Evolutionary conservation across 2,797 vertebrate genomes (phyloP).

Genomic region (Rachycentron canadum): DNA sequence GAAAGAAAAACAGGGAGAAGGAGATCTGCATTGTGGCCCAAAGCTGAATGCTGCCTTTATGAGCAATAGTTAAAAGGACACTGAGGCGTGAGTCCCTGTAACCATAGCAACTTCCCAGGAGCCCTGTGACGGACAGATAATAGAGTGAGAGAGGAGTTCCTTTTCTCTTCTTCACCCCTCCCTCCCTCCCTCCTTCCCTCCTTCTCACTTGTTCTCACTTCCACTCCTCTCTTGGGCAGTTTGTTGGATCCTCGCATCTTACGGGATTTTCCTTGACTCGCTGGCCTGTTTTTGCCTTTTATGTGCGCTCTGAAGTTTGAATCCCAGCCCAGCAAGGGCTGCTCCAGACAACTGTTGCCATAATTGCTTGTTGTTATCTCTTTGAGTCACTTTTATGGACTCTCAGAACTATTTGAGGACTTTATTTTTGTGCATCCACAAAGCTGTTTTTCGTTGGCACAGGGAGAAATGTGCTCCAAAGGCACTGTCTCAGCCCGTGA

Average conservation of each 20-base stretch:
- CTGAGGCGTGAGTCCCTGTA: conserved; percentile 84
- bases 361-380: conserved; percentile 66
- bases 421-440: conserved; percentile 68
- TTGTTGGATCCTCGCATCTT: conserved; percentile 77
- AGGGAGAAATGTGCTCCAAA: conserved; percentile 84
- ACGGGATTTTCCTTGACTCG: conserved; percentile 70
- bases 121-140: conserved; percentile 85
- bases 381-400: conserved; percentile 76
- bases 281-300: conserved; percentile 52
- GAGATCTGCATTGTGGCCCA: conserved; percentile 78
- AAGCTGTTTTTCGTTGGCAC: conserved; percentile 62
- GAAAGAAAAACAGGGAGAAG: conserved; percentile 28
- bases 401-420: conserved; percentile 66
- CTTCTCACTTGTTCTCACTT: conserved; percentile 78
- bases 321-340: conserved; percentile 50
- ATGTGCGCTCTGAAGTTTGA: conserved; percentile 67
- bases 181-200: conserved; percentile 68
- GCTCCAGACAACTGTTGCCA: conserved; percentile 64
- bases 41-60: conserved; percentile 86
- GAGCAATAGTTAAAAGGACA: conserved; percentile 87
- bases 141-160: conserved; percentile 86
- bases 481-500: conserved; percentile 84
- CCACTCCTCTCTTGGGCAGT: conserved; percentile 76
- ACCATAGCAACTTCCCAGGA: conserved; percentile 85
- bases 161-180: conserved; percentile 80